These are phyloP conservation scores for Percopsis omiscomaycus DNA, from an alignment of 2,797 vertebrate species.

Conservation along the genomic window DNA sequence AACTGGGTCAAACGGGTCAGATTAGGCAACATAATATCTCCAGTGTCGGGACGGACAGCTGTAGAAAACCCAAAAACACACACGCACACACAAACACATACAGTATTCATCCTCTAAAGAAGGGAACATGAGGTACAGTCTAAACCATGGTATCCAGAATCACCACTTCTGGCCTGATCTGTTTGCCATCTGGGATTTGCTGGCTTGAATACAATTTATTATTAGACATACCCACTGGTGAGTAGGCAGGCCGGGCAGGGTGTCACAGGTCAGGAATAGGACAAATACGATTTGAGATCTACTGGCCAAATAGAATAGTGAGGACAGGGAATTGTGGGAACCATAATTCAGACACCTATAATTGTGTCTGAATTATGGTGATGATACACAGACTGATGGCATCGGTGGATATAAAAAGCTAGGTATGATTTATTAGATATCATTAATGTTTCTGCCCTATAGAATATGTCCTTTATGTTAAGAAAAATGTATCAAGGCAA, in stretches of 20 bases:
- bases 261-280: constrained; percentile 2
- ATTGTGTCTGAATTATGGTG: no score
- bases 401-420: no score
- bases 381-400: no score
- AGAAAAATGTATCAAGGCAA: no score
- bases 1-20: constrained; percentile 1
- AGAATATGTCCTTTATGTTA: no score
- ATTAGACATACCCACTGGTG: constrained; percentile 9
- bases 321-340: constrained; percentile 9
- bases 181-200: not conserved
- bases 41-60: constrained; percentile 10
- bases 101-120: not conserved
- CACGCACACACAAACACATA: constrained; percentile 6
- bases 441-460: no score
- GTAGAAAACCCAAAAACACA: not conserved
- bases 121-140: constrained; percentile 55
- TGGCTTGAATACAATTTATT: constrained; percentile 10
- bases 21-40: constrained; percentile 8
- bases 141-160: constrained; percentile 21
- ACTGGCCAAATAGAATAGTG: constrained; percentile 23
- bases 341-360: no score
- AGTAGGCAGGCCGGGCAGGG: constrained; percentile 1
- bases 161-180: constrained; percentile 10
- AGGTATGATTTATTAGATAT: no score
- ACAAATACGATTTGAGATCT: constrained; percentile 6